A percentile compares a stretch with the other conserved stretches of the same genome.
Conservation (phyloP, 2,888 invertebrate species). For the Crossocerus cetratus region DNA sequence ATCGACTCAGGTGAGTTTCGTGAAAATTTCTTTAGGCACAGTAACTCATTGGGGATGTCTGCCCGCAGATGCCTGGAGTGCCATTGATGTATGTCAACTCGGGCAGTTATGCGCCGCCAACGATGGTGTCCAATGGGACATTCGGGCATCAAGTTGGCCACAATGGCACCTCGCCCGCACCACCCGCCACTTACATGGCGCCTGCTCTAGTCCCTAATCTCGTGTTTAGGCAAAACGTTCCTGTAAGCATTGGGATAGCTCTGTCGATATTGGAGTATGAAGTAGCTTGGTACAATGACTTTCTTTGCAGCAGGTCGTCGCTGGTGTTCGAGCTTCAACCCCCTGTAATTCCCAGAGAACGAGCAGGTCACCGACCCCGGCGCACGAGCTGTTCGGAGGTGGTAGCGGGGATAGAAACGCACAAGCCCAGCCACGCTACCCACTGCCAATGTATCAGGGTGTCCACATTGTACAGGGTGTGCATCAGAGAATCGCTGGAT, state of each 20-base stretch:
- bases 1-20: slow-evolving; percentile 66
- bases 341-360: slow-evolving; percentile 73
- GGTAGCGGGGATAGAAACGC: slow-evolving; percentile 71
- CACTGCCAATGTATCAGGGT: slow-evolving; percentile 76
- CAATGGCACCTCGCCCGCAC: slow-evolving; percentile 68
- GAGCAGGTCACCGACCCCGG: slow-evolving; percentile 74
- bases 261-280: not conserved
- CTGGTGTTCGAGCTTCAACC: slow-evolving; percentile 71
- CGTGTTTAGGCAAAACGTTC: slow-evolving; percentile 74
- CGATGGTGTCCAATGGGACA: slow-evolving; percentile 68
- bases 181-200: slow-evolving; percentile 70
- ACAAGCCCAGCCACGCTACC: slow-evolving; percentile 73
- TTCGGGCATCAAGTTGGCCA: slow-evolving; percentile 71
- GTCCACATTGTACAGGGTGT: slow-evolving; percentile 74
- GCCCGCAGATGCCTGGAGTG: slow-evolving; percentile 68
- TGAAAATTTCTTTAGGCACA: not conserved
- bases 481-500: not conserved
- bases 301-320: slow-evolving; percentile 58
- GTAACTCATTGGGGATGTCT: not conserved
- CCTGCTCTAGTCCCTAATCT: slow-evolving; percentile 72
- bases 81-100: slow-evolving; percentile 75
- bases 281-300: not conserved
- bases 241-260: slow-evolving; percentile 56
- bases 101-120: slow-evolving; percentile 69
- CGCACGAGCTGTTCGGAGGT: slow-evolving; percentile 71